A percentile compares a stretch with the other conserved stretches of the same genome.
These are phyloP conservation scores for Halesus radiatus DNA, from an alignment of 1,140 invertebrate genomes.

Conservation along the genomic window DNA sequence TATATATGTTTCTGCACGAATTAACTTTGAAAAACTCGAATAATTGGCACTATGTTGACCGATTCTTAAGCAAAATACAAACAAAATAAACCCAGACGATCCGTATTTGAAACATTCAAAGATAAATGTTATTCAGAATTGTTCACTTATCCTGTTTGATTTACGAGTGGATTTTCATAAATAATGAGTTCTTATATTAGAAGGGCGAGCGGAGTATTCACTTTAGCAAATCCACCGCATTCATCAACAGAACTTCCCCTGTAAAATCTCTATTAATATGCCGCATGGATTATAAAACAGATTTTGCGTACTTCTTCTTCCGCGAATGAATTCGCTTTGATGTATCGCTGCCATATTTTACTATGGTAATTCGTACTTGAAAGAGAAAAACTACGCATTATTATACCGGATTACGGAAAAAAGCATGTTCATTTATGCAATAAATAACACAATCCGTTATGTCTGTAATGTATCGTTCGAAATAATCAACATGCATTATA, in stretches of 20 bases:
- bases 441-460: too few relatives aligned
- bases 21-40: too few relatives aligned
- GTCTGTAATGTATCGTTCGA: too few relatives aligned
- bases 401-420: too few relatives aligned
- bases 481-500: too few relatives aligned
- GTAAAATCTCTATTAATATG: constrained; percentile 54
- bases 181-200: constrained; percentile 36
- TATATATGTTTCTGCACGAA: too few relatives aligned
- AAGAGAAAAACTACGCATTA: constrained; percentile 8
- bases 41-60: too few relatives aligned
- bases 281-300: constrained; percentile 48
- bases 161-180: constrained; percentile 35
- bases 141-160: constrained; percentile 23
- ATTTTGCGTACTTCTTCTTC: constrained; percentile 42
- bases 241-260: constrained; percentile 39
- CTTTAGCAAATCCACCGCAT: constrained; percentile 41
- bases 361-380: constrained; percentile 21
- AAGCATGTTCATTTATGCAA: too few relatives aligned
- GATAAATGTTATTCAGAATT: constrained; percentile 35
- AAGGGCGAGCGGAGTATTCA: constrained; percentile 38
- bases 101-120: background rate
- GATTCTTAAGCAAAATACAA: background rate
- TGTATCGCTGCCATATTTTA: constrained; percentile 47
- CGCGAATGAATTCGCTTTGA: constrained; percentile 48
- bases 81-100: background rate